These are phyloP conservation scores for Channa maculata DNA, from an alignment of 2,113 vertebrate genomes.

Conservation along the genomic window DNA sequence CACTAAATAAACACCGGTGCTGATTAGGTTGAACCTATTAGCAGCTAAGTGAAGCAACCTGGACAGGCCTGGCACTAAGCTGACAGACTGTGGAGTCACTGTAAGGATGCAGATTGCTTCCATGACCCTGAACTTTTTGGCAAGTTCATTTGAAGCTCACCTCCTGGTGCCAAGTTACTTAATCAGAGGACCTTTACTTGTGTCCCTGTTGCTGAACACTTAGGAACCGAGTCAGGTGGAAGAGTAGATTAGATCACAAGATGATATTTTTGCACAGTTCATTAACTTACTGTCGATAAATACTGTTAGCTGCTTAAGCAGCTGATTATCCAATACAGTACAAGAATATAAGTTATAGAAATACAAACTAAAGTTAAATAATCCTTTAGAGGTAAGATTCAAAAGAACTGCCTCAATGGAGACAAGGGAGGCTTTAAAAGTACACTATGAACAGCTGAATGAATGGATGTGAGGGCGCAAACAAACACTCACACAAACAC, in stretches of 20 bases:
- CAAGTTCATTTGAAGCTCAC: conserved; percentile 35
- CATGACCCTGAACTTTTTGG: conserved; percentile 47
- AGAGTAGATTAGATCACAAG: conserved; percentile 27
- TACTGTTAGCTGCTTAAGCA: neutral
- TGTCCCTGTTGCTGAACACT: conserved; percentile 38
- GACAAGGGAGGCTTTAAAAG: conserved; percentile 36
- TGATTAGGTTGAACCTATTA: conserved; percentile 79
- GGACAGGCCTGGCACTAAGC: conserved; percentile 37
- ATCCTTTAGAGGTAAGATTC: conserved; percentile 15
- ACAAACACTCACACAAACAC: conserved; percentile 15
- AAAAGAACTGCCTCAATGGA: conserved; percentile 21
- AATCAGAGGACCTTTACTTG: conserved; percentile 43
- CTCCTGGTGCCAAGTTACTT: conserved; percentile 30
- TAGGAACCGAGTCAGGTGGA: conserved; percentile 34
- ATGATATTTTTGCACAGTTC: conserved; percentile 31
- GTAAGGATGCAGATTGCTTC: conserved; percentile 45
- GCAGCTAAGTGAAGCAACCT: conserved; percentile 59
- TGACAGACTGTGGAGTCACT: conserved; percentile 51
- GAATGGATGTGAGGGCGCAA: conserved; percentile 12
- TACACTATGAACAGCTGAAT: conserved; percentile 34
- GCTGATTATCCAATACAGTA: neutral
- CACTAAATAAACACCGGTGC: conserved; percentile 62
- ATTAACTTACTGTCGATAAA: conserved; percentile 1
- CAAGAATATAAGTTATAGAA: neutral
- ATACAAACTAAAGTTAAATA: conserved; percentile 17